Conservation (phyloP, 2,888 invertebrate genomes). For the Harpagoxenus sublaevis region DNA sequence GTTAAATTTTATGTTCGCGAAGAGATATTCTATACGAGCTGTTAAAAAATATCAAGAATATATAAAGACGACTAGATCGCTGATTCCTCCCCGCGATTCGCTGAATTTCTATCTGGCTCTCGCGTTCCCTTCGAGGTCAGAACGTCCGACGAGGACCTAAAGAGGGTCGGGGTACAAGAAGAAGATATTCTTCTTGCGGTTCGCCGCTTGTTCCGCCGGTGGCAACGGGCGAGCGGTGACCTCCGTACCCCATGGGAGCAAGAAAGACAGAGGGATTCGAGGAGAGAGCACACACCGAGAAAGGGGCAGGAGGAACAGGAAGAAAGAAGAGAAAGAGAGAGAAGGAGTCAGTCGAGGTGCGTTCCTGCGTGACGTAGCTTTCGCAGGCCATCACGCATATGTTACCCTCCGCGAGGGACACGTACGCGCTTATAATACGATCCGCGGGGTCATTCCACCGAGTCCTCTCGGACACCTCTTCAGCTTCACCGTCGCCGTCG, state of each 20-base stretch:
- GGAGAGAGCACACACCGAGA: conserved; percentile 54
- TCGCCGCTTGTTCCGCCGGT: conserved; percentile 69
- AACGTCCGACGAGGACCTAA: conserved; percentile 9
- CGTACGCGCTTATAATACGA: conserved; percentile 74
- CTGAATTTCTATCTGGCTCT: background rate
- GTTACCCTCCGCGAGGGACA: conserved; percentile 76
- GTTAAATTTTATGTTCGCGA: background rate
- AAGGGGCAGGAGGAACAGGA: conserved; percentile 56
- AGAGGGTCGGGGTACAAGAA: conserved; percentile 37
- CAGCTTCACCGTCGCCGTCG: conserved; percentile 59
- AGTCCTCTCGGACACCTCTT: conserved; percentile 61
- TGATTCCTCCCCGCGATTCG: background rate
- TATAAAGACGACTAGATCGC: background rate
- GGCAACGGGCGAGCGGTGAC: conserved; percentile 72
- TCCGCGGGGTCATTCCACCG: conserved; percentile 78
- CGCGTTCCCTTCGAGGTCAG: conserved; percentile 22
- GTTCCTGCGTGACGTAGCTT: conserved; percentile 83
- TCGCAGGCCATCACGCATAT: conserved; percentile 84
- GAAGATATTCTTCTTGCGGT: conserved; percentile 59
- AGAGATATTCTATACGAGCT: background rate
- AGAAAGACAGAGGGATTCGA: conserved; percentile 41
- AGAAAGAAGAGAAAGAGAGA: conserved; percentile 54
- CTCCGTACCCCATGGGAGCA: conserved; percentile 62
- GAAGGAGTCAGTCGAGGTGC: conserved; percentile 66
- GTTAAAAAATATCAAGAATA: background rate